These are phyloP conservation scores for Rhinichthys osculus DNA, from an alignment of 2,797 vertebrate species.

Conservation along the genomic window DNA sequence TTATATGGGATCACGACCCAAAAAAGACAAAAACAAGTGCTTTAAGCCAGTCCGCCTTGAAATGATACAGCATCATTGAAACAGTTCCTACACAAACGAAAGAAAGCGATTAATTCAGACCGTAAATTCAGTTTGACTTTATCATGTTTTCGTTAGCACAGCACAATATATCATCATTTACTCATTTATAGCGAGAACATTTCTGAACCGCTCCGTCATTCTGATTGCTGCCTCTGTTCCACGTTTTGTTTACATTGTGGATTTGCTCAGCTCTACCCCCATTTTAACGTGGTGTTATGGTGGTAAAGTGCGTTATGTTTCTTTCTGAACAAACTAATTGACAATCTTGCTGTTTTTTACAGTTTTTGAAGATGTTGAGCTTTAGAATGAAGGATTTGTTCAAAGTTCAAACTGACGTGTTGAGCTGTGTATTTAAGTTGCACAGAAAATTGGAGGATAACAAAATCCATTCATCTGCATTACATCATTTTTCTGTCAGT, in stretches of 20 bases:
- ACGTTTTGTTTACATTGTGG: conserved; percentile 58
- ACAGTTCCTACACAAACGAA: conserved; percentile 18
- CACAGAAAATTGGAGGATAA: conserved; percentile 25
- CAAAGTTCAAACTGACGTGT: conserved; percentile 4
- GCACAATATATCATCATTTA: conserved; percentile 6
- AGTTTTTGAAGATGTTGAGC: conserved; percentile 52
- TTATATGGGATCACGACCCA: conserved; percentile 65
- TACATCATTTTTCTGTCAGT: background rate
- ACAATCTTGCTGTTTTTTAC: conserved; percentile 76
- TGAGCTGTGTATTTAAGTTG: conserved; percentile 20
- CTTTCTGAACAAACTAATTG: conserved; percentile 69
- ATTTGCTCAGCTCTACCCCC: conserved; percentile 9
- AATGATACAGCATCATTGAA: conserved; percentile 55
- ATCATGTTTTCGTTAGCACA: background rate
- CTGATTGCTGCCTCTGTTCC: conserved; percentile 31
- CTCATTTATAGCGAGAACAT: background rate
- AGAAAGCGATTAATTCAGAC: conserved; percentile 7
- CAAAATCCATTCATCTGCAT: conserved; percentile 1
- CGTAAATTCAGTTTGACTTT: background rate
- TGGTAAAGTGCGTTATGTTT: conserved; percentile 59
- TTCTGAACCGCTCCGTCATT: conserved; percentile 67
- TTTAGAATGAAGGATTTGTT: conserved; percentile 58
- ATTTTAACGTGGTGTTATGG: conserved; percentile 46
- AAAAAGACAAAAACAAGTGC: conserved; percentile 73
- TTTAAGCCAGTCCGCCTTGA: conserved; percentile 78